Evolutionary conservation across 2,113 vertebrate genomes (phyloP), one percentile per base, ranked within the genome.

Genomic region (Dipodomys ordii): DNA sequence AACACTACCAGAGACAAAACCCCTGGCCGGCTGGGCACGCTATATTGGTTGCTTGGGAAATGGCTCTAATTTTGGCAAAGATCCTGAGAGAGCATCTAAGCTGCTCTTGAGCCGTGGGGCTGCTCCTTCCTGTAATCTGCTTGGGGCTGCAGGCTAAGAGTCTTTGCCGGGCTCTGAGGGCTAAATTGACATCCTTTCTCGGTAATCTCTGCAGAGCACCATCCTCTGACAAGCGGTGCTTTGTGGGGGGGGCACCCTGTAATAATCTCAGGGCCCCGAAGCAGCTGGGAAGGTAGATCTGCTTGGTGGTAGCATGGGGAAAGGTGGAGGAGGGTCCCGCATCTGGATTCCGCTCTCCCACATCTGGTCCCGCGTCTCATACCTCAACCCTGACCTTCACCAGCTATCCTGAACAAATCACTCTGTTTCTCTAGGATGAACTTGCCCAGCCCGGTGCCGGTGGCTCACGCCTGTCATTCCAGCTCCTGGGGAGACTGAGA

Each of bases 51-150:
- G 57, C 57, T 64, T 81, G 94, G n/a, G 69, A 15, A 80, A 83
- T 6, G 46, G 68, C 57, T 62, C 67, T 73, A 35, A 78, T 94
- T 89, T 91, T 94, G 64, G 46, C 22, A 77, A 94, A 79, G 76
- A 78, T 15, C n/a, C 32, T 2, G 1, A 11, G 25, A 49, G 62
- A 83, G 23, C n/a, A 71, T 22, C 46, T 62, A 69, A 79, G 46
- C 35, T 46, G 32, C n/a, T 10, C 22, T 9, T 32, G 91, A 97
- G n/a, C 81, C 79, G 4, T 65, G 90, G 83, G 94, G 83, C 44
- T 68, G 10, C 12, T 46, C 18, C 0, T 15, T 46, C 18, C 0
- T 12, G 30, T 95, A 84, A 96, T 95, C 88, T 92, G 32, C 79
- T 92, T 93, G 72, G 13, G 25, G 62, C 39, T 80, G 1, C 32